phyloP scores from a whole-genome alignment of 2,797 vertebrate genomes.

The Chiloscyllium punctatum region DNA sequence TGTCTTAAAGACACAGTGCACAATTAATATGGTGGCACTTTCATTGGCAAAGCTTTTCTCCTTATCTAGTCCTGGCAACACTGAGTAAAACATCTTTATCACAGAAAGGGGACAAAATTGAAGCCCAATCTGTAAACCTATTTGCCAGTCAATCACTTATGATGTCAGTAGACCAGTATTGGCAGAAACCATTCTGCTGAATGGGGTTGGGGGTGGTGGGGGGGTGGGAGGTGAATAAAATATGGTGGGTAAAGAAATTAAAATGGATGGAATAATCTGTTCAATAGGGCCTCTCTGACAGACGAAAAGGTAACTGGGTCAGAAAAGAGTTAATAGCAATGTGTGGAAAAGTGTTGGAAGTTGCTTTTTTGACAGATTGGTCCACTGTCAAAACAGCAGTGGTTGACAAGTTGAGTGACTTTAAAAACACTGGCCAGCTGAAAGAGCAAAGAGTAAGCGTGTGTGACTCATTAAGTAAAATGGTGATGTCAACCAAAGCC shows the following conservation, averaged over 20 bases:
- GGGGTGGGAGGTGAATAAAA: background rate
- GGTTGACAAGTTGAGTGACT: conserved; percentile 34
- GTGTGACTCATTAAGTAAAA: conserved; percentile 27
- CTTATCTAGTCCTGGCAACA: background rate
- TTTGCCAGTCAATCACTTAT: background rate
- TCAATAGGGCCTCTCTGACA: background rate
- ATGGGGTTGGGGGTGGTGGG: background rate
- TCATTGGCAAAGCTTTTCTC: background rate
- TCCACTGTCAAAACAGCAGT: conserved; percentile 23
- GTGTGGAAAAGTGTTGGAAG: conserved; percentile 29
- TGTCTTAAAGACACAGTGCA: background rate
- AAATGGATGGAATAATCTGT: background rate
- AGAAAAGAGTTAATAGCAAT: conserved; percentile 29
- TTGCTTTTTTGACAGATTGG: conserved; percentile 13
- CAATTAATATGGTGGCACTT: background rate
- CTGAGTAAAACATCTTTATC: background rate
- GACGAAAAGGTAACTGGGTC: background rate
- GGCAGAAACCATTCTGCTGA: background rate
- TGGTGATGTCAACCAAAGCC: conserved; percentile 19
- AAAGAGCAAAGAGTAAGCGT: background rate
- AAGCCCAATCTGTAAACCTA: background rate
- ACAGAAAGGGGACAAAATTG: background rate
- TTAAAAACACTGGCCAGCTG: conserved; percentile 29
- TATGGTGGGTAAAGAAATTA: background rate
- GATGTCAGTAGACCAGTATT: background rate